phyloP scores from a whole-genome alignment of 2,113 vertebrate species.

The Chaetodon trifascialis region DNA sequence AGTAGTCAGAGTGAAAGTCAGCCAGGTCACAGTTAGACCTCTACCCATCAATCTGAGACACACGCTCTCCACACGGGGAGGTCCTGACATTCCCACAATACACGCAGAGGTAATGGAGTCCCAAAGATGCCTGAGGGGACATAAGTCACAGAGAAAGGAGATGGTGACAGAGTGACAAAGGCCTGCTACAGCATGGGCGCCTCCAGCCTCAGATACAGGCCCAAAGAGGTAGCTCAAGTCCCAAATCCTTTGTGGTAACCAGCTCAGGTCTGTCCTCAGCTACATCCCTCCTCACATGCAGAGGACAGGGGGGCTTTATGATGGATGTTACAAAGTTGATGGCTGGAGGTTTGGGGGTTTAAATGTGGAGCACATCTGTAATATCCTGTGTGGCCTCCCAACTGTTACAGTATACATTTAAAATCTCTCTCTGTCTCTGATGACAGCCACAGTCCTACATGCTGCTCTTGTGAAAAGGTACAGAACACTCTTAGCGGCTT shows the following conservation, averaged over 20 bases:
- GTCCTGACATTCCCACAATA: constrained; percentile 69
- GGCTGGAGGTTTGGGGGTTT: constrained; percentile 70
- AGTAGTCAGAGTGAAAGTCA: constrained; percentile 65
- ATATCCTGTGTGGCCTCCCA: constrained; percentile 60
- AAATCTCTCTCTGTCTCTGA: constrained; percentile 24
- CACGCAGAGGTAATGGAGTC: constrained; percentile 73
- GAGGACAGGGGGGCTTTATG: constrained; percentile 41
- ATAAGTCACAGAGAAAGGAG: constrained; percentile 66
- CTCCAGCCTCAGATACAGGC: constrained; percentile 49
- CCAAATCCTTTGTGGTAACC: constrained; percentile 47
- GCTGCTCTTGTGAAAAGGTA: constrained; percentile 32
- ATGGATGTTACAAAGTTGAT: constrained; percentile 67
- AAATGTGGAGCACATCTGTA: constrained; percentile 57
- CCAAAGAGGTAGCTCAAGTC: constrained; percentile 27
- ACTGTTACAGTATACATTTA: constrained; percentile 35
- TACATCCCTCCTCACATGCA: constrained; percentile 22
- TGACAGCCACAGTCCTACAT: constrained; percentile 44
- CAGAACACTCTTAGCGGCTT: constrained; percentile 43
- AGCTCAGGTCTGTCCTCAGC: constrained; percentile 43
- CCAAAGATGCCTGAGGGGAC: constrained; percentile 63
- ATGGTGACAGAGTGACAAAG: constrained; percentile 72
- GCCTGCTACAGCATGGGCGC: constrained; percentile 33
- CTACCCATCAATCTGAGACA: constrained; percentile 73
- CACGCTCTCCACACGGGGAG: constrained; percentile 50
- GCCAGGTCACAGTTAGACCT: constrained; percentile 67